Conservation (phyloP, 2,113 vertebrate genomes). For the Progne subis region DNA sequence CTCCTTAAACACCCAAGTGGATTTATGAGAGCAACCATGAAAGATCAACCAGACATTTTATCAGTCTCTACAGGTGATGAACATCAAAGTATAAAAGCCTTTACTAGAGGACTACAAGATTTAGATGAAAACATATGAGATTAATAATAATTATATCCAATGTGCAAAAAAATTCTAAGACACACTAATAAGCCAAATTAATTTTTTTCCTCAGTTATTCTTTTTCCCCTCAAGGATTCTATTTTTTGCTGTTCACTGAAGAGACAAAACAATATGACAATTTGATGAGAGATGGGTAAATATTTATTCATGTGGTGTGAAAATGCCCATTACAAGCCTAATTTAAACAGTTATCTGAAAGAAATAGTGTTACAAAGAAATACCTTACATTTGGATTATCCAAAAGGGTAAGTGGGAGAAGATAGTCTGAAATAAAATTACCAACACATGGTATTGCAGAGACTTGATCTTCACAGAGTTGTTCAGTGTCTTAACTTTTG, state of each 20-base stretch:
- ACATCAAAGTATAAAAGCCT: not conserved
- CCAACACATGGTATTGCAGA: not conserved
- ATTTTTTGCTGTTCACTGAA: not conserved
- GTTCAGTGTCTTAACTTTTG: not conserved
- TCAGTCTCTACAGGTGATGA: not conserved
- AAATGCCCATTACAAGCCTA: not conserved
- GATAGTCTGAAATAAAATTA: not conserved
- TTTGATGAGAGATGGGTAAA: not conserved
- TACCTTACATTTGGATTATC: not conserved
- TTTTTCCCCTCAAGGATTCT: not conserved
- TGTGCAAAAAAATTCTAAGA: not conserved
- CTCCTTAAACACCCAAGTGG: fast-evolving
- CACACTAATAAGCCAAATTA: not conserved
- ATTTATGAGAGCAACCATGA: not conserved
- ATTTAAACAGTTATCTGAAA: not conserved
- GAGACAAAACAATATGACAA: not conserved
- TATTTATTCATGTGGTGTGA: not conserved
- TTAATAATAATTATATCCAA: not conserved
- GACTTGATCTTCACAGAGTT: not conserved
- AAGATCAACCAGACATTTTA: not conserved
- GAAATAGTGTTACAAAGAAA: not conserved
- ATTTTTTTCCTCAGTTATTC: not conserved
- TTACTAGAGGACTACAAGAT: not conserved
- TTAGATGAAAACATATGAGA: not conserved
- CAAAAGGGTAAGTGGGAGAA: not conserved